phyloP scores from a whole-genome alignment of 1,140 invertebrate species.

The Oncopodura yosiiana region DNA sequence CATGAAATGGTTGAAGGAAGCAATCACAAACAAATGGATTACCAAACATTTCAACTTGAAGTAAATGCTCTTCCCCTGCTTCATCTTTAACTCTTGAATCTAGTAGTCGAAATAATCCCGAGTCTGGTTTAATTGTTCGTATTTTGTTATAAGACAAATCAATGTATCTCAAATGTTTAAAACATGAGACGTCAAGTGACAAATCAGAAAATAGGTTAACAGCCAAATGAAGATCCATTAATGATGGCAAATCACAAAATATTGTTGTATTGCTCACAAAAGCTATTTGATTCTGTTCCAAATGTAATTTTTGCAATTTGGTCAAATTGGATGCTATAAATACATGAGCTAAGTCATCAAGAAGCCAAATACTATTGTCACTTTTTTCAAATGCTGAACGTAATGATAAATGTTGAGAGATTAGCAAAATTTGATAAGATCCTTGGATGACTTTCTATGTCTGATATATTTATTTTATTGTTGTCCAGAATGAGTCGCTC shows the following conservation, averaged over 20 bases:
- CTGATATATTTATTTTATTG: constrained; percentile 51
- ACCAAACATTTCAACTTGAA: constrained; percentile 54
- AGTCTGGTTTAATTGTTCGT: constrained; percentile 46
- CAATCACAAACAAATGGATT: constrained; percentile 62
- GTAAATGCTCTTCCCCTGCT: constrained; percentile 33
- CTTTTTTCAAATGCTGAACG: constrained; percentile 63
- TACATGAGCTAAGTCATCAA: constrained; percentile 52
- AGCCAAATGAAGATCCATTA: constrained; percentile 59
- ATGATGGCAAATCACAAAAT: constrained; percentile 58
- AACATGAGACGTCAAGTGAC: constrained; percentile 54
- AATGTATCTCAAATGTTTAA: constrained; percentile 55
- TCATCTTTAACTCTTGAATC: constrained; percentile 43
- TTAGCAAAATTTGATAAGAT: constrained; percentile 69
- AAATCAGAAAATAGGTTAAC: constrained; percentile 53
- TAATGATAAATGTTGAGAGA: too few species aligned
- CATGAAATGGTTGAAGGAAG: constrained; percentile 49
- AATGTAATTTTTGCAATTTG: constrained; percentile 57
- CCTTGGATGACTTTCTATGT: constrained; percentile 53
- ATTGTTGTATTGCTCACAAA: constrained; percentile 48
- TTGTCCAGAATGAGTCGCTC: constrained; percentile 62
- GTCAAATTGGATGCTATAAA: constrained; percentile 58
- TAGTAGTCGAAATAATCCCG: constrained; percentile 51
- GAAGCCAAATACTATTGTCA: background rate
- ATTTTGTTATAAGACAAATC: constrained; percentile 63
- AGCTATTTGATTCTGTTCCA: constrained; percentile 66